Evolutionary conservation across 1,140 invertebrate species (phyloP), one percentile per base, ranked within the genome.

Genomic region (Heliothis virescens): DNA sequence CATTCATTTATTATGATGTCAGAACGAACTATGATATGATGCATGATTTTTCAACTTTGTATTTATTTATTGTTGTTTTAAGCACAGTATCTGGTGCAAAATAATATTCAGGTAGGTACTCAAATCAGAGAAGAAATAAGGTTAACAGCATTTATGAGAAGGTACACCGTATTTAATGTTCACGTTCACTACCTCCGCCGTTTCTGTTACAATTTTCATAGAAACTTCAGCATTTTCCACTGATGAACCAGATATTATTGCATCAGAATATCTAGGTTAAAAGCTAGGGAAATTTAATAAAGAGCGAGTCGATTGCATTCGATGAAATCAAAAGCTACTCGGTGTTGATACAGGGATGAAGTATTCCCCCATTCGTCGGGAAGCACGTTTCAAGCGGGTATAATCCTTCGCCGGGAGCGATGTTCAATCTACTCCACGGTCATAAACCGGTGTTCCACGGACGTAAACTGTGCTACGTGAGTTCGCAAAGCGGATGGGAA

Each of bases 391-490:
- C 60, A 50, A 71, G 57, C 57, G 74, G 63, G 77, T 75, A 80
- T 85, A 85, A 86, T 86, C 82, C 83, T 82, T 80, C 76, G 75
- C 72, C 74, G 50, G 63, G 77, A 79, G 80, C 81, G 78, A 71
- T 77, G 83, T 83, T 86, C 85, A 86, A 86, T 86, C 85, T 86
- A 86, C 85, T 85, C 82, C 50, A 62, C 74, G 82, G 82, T 83
- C 83, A 83, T 86, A 86, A 86, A 86, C 80, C 85, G 83, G 82
- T 82, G 80, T 85, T 81, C 82, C 75, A 82, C 69, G 75, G 80
- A 81, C 83, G 80, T 85, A 83, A 86, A 83, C 85, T 86, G 74
- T 67, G 63, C 48, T 81, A 83, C 83, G 85, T 85, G 85, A 81
- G 60, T 72, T 71, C 53, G 79, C 74, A 82, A 77, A 80, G 71